Evolutionary conservation across 2,113 vertebrate genomes (phyloP).

Genomic region (Melanerpes aurifrons): DNA sequence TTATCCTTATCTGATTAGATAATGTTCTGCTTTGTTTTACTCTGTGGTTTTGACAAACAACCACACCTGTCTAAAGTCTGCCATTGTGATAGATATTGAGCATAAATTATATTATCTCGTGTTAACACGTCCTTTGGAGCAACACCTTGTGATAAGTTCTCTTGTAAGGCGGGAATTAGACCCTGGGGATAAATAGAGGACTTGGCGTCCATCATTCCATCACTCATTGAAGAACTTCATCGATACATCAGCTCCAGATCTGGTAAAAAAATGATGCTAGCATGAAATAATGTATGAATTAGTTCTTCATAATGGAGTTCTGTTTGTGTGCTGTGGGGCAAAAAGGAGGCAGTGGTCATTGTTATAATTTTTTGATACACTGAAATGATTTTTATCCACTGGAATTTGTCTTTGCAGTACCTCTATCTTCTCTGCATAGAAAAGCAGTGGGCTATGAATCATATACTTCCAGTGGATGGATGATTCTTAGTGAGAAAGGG

Average conservation of each 20-base stretch:
- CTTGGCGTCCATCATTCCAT: background rate
- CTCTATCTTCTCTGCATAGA: background rate
- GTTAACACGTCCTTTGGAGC: slow-evolving; percentile 44
- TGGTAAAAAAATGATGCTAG: background rate
- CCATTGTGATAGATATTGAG: slow-evolving; percentile 47
- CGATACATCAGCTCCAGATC: background rate
- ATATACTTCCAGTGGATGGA: background rate
- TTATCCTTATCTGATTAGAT: background rate
- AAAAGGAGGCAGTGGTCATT: background rate
- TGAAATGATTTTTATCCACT: background rate
- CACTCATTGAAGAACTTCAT: background rate
- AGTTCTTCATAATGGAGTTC: background rate
- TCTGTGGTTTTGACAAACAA: slow-evolving; percentile 53
- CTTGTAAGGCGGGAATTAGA: slow-evolving; percentile 9
- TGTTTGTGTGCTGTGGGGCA: background rate
- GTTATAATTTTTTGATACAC: background rate
- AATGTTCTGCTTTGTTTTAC: slow-evolving; percentile 46
- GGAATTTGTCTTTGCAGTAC: background rate
- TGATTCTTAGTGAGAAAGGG: background rate
- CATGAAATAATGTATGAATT: background rate
- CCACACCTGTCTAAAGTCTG: slow-evolving; percentile 38
- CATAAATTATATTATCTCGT: slow-evolving; percentile 67
- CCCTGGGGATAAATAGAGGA: slow-evolving; percentile 2
- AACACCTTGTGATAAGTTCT: slow-evolving; percentile 39
- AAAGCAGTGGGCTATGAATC: background rate